A percentile compares a stretch with the other conserved stretches of the same genome.
Conservation (phyloP, 1,140 invertebrate species). For the Aphelinus atriplicis region DNA sequence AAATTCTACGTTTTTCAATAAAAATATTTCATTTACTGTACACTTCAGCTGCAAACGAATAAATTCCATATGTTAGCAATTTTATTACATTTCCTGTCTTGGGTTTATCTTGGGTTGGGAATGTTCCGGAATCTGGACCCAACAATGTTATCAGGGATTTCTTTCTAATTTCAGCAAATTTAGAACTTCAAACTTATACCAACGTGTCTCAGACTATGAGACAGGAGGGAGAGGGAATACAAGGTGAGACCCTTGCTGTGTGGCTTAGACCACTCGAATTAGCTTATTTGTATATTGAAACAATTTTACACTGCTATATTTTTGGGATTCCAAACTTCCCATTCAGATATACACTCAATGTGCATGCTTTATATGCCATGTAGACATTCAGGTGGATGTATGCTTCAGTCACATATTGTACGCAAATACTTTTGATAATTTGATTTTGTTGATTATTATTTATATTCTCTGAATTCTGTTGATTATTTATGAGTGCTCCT, state of each 20-base stretch:
- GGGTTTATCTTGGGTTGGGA: conserved; percentile 8
- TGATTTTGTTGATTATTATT: background rate
- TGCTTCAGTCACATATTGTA: conserved; percentile 53
- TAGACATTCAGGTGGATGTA: conserved; percentile 47
- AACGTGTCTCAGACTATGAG: conserved; percentile 72
- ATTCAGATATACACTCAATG: conserved; percentile 51
- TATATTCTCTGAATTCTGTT: conserved; percentile 26
- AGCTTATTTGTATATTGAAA: conserved; percentile 59
- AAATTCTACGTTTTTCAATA: background rate
- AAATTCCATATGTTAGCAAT: background rate
- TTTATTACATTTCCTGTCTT: too few species aligned
- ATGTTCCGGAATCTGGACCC: conserved; percentile 37
- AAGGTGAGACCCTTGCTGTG: conserved; percentile 68
- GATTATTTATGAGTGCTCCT: conserved; percentile 27
- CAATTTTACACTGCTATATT: conserved; percentile 42
- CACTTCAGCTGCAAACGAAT: too few species aligned
- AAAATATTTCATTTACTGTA: background rate
- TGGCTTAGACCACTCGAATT: conserved; percentile 59
- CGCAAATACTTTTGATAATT: conserved; percentile 3
- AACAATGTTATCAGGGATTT: conserved; percentile 62
- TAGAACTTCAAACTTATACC: conserved; percentile 71
- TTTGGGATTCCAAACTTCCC: conserved; percentile 33
- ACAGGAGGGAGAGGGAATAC: conserved; percentile 68
- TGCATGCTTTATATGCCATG: conserved; percentile 54
- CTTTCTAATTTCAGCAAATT: conserved; percentile 71